Base-by-base conservation (phyloP, 2,888 invertebrate genomes). In the Parnassius orleans region DNA sequence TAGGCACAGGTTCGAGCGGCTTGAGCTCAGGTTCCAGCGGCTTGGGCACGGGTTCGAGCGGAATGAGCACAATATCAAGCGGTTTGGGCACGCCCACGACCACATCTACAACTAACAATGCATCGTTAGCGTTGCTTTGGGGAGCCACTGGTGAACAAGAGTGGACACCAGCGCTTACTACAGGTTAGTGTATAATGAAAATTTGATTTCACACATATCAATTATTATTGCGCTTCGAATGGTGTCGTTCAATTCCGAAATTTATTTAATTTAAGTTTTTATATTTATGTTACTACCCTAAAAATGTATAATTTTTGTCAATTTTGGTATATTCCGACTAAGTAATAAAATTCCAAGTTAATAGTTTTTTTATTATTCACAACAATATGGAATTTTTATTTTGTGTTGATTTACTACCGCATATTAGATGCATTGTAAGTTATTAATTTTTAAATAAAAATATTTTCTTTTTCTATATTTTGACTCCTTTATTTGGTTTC, bases 101-200 rank as follows among this genome's bases (percentile, higher is more conserved):
- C n/a, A 71, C 85, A 0, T 82, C 87, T 51, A 83, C 87, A 0
- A 90, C 90, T 0, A 92, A 90, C 74, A 90, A 92, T 69, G 89
- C 90, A 0, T 86, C 91, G 0, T 91, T 95, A 57, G 96, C 96
- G 0, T 87, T 96, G 44, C 90, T 97, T 54, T 98, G 98, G 98
- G 98, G 98, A 33, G 97, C 97, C 3, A 98, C 98, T 0, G 98
- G 98, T 47, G 98, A 98, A 83, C 98, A 98, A 83, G 98, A 98
- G 82, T 98, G 98, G 98, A 98, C 98, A 2, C 98, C 98, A 0
- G 98, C 97, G 42, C 93, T 98, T 64, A 98, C 98, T 3, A 98
- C 98, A 90, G 98, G 98, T 97, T 64, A 65, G 79, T 65, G 33
- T 56, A 44, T 9, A 7, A 57, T 41, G 46, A 42, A 47, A 47